Evolutionary conservation across 2,797 vertebrate species (phyloP).

Genomic region (Onychomys torridus): DNA sequence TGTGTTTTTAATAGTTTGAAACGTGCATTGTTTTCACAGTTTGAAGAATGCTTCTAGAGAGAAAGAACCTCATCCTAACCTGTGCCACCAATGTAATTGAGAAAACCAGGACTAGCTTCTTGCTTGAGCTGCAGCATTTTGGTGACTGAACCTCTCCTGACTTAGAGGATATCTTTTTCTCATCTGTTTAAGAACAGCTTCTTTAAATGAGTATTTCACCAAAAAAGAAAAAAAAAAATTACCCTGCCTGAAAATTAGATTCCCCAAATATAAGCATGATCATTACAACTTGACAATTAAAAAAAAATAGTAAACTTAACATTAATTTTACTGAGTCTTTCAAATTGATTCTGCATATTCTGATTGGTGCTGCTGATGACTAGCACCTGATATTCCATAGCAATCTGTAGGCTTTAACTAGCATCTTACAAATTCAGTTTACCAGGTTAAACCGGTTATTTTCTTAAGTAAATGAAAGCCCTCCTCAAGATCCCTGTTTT

Average conservation of each 20-base stretch:
- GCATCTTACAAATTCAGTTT: slow-evolving; percentile 21
- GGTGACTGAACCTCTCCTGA: background rate
- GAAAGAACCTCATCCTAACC: background rate
- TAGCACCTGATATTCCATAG: background rate
- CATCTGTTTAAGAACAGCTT: background rate
- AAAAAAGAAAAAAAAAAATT: background rate
- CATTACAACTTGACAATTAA: background rate
- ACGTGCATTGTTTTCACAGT: slow-evolving; percentile 21
- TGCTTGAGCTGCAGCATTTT: background rate
- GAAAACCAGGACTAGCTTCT: background rate
- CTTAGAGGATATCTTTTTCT: background rate
- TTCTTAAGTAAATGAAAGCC: slow-evolving; percentile 35
- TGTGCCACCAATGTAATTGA: background rate
- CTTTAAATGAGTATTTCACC: background rate
- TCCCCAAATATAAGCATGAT: background rate
- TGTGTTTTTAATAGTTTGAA: background rate
- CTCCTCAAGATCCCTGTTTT: background rate
- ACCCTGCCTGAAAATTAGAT: background rate
- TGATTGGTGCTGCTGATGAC: background rate
- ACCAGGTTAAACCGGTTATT: background rate
- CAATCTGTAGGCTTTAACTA: background rate
- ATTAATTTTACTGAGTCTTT: slow-evolving; percentile 43
- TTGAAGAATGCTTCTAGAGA: slow-evolving; percentile 6
- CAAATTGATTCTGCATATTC: slow-evolving; percentile 27
- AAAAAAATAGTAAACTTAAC: background rate